A percentile compares a stretch with the other conserved stretches of the same genome.
These are phyloP conservation scores for Limnephilus auricula DNA, from an alignment of 2,888 invertebrate species.

Conservation along the genomic window DNA sequence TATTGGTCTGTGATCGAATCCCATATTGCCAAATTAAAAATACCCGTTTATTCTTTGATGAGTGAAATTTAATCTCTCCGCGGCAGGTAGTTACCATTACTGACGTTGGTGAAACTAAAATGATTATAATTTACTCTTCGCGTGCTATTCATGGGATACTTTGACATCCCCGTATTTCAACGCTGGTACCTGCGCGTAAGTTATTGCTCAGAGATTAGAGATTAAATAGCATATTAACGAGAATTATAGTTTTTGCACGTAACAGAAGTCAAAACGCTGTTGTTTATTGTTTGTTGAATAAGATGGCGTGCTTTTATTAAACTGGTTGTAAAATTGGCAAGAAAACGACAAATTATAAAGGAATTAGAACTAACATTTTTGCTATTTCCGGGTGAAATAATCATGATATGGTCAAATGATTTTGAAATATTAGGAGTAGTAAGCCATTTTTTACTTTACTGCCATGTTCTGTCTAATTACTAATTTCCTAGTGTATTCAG, in stretches of 20 bases:
- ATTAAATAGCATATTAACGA: background rate
- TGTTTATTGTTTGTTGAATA: background rate
- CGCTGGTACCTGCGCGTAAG: background rate
- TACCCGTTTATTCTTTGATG: background rate
- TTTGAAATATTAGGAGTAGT: too few species aligned
- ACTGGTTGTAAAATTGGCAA: background rate
- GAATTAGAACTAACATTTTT: background rate
- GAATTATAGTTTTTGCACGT: constrained; percentile 2
- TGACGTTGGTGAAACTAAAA: background rate
- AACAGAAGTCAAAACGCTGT: background rate
- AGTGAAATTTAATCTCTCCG: background rate
- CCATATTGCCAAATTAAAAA: background rate
- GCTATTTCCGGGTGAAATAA: background rate
- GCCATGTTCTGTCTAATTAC: too few species aligned
- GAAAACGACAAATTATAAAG: background rate
- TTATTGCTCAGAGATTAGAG: background rate
- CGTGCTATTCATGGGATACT: background rate
- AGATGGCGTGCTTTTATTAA: background rate
- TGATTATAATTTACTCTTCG: background rate
- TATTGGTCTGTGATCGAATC: background rate
- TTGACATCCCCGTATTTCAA: background rate
- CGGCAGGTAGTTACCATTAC: background rate
- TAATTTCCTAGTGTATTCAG: too few species aligned
- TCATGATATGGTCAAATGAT: too few species aligned
- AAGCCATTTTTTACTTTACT: too few species aligned